These are phyloP conservation scores for Caenorhabditis brenneri DNA, from an alignment of 1,140 invertebrate genomes.

Conservation along the genomic window DNA sequence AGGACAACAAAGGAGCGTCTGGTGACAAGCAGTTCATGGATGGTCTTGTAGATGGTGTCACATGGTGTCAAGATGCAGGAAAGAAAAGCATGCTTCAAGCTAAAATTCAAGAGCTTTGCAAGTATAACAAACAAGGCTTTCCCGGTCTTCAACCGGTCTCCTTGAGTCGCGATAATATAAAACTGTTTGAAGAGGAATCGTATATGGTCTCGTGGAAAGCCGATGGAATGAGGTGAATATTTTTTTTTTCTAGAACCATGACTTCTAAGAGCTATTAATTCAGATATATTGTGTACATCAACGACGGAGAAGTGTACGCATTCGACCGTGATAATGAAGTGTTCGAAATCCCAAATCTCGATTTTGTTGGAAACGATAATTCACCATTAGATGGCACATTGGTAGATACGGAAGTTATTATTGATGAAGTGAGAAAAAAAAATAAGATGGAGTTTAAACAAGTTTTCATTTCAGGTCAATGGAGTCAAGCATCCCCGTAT, in stretches of 20 bases:
- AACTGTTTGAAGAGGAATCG: slow-evolving; percentile 79
- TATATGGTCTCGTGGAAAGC: slow-evolving; percentile 99
- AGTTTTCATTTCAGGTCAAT: background rate
- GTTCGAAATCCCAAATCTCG: slow-evolving; percentile 78
- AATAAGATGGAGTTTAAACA: too few species aligned
- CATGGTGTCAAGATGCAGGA: slow-evolving; percentile 63
- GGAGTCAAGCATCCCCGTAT: slow-evolving; percentile 83
- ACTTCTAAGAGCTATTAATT: slow-evolving; percentile 52
- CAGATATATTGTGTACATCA: slow-evolving; percentile 95
- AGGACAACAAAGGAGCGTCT: too few species aligned
- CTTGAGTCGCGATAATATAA: slow-evolving; percentile 80
- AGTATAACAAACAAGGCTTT: slow-evolving; percentile 78
- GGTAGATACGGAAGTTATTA: slow-evolving; percentile 93
- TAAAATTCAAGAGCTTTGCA: slow-evolving; percentile 53
- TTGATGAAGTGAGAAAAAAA: slow-evolving; percentile 81
- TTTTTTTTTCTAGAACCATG: background rate
- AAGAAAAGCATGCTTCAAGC: slow-evolving; percentile 39
- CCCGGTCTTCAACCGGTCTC: slow-evolving; percentile 91
- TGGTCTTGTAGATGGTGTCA: slow-evolving; percentile 71
- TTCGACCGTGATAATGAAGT: slow-evolving; percentile 92
- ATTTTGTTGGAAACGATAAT: slow-evolving; percentile 81
- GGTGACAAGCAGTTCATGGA: slow-evolving; percentile 66
- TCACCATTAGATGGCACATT: slow-evolving; percentile 77
- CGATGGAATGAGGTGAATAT: slow-evolving; percentile 85
- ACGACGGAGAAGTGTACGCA: slow-evolving; percentile 85